Conservation (phyloP, 2,113 vertebrate genomes). For the Murina feae region DNA sequence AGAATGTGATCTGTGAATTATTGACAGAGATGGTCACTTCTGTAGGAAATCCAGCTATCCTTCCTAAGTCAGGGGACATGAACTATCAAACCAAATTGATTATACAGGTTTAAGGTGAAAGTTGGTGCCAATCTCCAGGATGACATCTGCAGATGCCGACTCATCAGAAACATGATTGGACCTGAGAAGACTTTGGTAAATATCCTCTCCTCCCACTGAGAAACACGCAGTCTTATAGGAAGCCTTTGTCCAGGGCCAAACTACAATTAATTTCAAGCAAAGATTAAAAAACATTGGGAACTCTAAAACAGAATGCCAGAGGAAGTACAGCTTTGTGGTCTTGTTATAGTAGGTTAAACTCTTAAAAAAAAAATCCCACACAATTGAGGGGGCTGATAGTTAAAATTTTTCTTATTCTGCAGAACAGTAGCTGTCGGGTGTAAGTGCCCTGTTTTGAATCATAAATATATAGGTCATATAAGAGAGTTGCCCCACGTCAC, state of each 20-base stretch:
- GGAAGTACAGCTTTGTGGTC: neutral
- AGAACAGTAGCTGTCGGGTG: neutral
- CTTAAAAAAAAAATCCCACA: neutral
- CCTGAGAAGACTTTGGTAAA: constrained; percentile 80
- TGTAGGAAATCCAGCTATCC: constrained; percentile 2
- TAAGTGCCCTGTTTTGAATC: neutral
- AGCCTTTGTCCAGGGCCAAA: neutral
- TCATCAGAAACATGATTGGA: constrained; percentile 83
- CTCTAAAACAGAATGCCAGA: neutral
- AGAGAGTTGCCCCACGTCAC: neutral
- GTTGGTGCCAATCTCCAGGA: constrained; percentile 84
- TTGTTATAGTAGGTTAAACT: neutral
- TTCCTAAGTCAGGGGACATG: neutral
- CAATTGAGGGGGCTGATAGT: neutral
- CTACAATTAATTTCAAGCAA: neutral
- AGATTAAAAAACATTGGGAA: neutral
- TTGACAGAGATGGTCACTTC: neutral
- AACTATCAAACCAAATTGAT: neutral
- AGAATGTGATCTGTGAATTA: constrained; percentile 36
- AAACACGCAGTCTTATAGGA: neutral
- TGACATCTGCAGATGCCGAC: constrained; percentile 81
- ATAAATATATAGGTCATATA: neutral
- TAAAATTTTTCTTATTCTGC: constrained; percentile 11
- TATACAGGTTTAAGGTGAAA: constrained; percentile 86
- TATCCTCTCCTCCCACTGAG: neutral